A percentile compares a stretch with the other conserved stretches of the same genome.
Conservation (phyloP, 2,888 invertebrate species). For the Pediacus dermestoides region DNA sequence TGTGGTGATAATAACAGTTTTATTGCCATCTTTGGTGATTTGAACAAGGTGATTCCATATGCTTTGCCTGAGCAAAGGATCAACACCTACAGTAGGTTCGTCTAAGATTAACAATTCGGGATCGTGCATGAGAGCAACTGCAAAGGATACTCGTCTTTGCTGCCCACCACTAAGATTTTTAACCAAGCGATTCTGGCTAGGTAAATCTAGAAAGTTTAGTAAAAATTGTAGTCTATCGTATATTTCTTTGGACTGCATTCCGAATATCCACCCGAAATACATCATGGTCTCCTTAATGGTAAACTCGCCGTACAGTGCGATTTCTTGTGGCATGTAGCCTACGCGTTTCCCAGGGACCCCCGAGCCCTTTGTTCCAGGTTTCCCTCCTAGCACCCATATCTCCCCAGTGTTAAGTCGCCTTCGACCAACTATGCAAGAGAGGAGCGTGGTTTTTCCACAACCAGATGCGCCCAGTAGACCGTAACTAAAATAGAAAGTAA, state of each 20-base stretch:
- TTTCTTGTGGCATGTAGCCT: slow-evolving; percentile 97
- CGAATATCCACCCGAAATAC: slow-evolving; percentile 95
- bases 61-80: slow-evolving; percentile 80
- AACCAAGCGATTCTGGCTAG: slow-evolving; percentile 77
- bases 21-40: slow-evolving; percentile 69
- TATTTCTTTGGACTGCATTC: slow-evolving; percentile 82
- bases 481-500: slow-evolving; percentile 62
- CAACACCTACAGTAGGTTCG: slow-evolving; percentile 92
- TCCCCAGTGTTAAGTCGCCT: slow-evolving; percentile 81
- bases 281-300: slow-evolving; percentile 92
- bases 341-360: slow-evolving; percentile 90
- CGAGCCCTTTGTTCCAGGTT: slow-evolving; percentile 84
- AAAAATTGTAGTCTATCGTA: slow-evolving; percentile 78
- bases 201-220: slow-evolving; percentile 85
- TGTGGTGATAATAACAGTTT: slow-evolving; percentile 82
- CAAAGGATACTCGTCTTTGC: slow-evolving; percentile 82
- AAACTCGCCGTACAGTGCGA: slow-evolving; percentile 87
- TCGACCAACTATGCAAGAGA: slow-evolving; percentile 88
- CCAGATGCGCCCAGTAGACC: slow-evolving; percentile 93
- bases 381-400: slow-evolving; percentile 85
- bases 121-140: slow-evolving; percentile 82
- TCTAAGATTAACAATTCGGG: slow-evolving; percentile 88
- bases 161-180: slow-evolving; percentile 88
- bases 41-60: slow-evolving; percentile 84
- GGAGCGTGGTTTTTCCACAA: slow-evolving; percentile 93